These are phyloP conservation scores for Ctenomys sociabilis DNA, from an alignment of 2,113 vertebrate genomes.

Conservation along the genomic window DNA sequence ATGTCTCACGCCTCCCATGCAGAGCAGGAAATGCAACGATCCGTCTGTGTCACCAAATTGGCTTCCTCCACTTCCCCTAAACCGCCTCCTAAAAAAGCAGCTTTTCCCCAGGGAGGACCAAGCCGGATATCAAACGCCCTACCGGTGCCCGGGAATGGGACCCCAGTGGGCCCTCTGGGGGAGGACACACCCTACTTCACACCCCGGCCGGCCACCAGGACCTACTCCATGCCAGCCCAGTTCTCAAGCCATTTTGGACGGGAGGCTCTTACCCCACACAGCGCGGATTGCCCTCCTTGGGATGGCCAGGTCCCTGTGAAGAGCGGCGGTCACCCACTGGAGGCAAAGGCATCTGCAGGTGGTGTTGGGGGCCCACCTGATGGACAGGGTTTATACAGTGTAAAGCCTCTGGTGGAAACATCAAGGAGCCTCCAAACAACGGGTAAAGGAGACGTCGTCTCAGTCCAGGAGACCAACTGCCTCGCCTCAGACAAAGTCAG, in stretches of 20 bases:
- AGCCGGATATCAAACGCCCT: conserved; percentile 10
- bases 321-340: neutral
- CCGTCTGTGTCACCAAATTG: conserved; percentile 89
- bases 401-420: conserved; percentile 46
- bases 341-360: conserved; percentile 45
- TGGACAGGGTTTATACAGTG: conserved; percentile 51
- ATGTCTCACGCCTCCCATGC: conserved; percentile 34
- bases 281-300: conserved; percentile 35
- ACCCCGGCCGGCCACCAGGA: conserved; percentile 84
- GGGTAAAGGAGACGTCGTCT: neutral
- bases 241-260: conserved; percentile 82
- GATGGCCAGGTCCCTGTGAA: neutral
- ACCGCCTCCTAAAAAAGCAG: conserved; percentile 67
- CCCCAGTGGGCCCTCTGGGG: rapidly evolving
- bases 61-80: conserved; percentile 83
- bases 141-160: conserved; percentile 18
- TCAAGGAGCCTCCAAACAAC: neutral
- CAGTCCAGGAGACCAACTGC: conserved; percentile 44
- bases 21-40: conserved; percentile 85
- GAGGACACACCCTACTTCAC: conserved; percentile 72
- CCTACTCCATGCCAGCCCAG: conserved; percentile 88
- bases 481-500: conserved; percentile 76
- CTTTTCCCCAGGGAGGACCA: neutral
- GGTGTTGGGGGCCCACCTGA: conserved; percentile 55
- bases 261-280: conserved; percentile 66